Evolutionary conservation across 2,888 invertebrate genomes (phyloP).

Genomic region (Punctoribates punctum): DNA sequence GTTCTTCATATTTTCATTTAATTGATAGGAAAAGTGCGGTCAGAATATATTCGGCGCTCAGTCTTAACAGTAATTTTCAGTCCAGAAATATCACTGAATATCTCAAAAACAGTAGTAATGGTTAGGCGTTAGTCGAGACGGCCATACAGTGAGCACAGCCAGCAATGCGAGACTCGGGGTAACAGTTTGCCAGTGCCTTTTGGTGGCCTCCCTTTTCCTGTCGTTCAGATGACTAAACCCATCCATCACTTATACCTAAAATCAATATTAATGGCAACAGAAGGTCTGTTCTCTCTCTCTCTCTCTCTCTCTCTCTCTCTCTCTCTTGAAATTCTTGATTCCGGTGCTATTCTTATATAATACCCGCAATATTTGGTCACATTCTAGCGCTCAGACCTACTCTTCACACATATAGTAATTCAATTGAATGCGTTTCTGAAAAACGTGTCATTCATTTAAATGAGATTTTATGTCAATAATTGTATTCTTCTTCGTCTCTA

Average conservation of each 20-base stretch:
- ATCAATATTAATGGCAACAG: constrained; percentile 11
- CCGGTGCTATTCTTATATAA: constrained; percentile 1
- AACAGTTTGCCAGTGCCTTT: too few relatives aligned
- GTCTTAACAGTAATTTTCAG: too few relatives aligned
- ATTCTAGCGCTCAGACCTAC: background rate
- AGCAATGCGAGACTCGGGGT: too few relatives aligned
- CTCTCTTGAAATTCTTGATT: too few relatives aligned
- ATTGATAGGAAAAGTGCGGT: too few relatives aligned
- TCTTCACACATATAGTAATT: too few relatives aligned
- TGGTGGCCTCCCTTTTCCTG: background rate
- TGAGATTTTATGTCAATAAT: background rate
- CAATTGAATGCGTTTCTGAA: background rate
- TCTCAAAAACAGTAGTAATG: too few relatives aligned
- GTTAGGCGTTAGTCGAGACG: too few relatives aligned
- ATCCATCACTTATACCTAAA: background rate
- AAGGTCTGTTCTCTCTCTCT: background rate
- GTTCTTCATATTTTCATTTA: too few relatives aligned
- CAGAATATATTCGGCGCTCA: too few relatives aligned
- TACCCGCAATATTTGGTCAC: background rate
- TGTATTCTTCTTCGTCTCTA: background rate
- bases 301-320: background rate
- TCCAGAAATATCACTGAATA: too few relatives aligned
- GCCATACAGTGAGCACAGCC: too few relatives aligned
- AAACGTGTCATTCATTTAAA: constrained; percentile 1
- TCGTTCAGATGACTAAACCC: constrained; percentile 7